A percentile compares a stretch with the other conserved stretches of the same genome.
phyloP scores from a whole-genome alignment of 2,797 vertebrate genomes.

The Gouania willdenowi region DNA sequence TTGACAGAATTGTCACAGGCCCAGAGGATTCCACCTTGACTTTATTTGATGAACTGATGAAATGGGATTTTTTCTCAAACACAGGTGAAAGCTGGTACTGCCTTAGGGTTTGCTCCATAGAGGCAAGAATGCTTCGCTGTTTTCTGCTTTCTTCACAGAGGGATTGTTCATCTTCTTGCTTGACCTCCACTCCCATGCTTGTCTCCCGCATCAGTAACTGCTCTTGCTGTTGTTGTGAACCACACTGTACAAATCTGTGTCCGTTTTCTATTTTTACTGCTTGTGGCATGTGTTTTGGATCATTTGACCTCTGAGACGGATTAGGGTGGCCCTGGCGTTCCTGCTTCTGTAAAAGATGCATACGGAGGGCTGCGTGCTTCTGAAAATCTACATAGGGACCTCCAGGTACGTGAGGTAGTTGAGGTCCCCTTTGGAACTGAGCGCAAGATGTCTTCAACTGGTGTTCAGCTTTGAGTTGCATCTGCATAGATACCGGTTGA shows the following conservation, averaged over 20 bases:
- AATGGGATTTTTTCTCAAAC: conserved; percentile 87
- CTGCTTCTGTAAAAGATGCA: conserved; percentile 88
- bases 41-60: conserved; percentile 83
- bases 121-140: conserved; percentile 87
- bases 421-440: conserved; percentile 69
- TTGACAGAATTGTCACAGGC: conserved; percentile 83
- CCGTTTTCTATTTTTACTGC: conserved; percentile 83
- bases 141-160: conserved; percentile 53
- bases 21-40: conserved; percentile 91
- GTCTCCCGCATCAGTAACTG: conserved; percentile 54
- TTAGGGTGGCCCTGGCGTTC: conserved; percentile 80
- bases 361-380: conserved; percentile 86
- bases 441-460: conserved; percentile 59
- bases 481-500: conserved; percentile 63
- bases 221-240: conserved; percentile 43
- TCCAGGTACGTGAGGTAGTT: conserved; percentile 64
- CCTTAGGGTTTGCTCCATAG: conserved; percentile 92
- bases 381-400: conserved; percentile 78
- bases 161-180: conserved; percentile 71
- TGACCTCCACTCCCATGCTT: conserved; percentile 59
- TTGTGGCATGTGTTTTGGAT: conserved; percentile 57
- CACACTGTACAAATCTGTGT: conserved; percentile 61
- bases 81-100: conserved; percentile 88
- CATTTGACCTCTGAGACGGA: conserved; percentile 68
- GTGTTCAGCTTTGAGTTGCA: conserved; percentile 69